These are phyloP conservation scores for Heliconius himera DNA, from an alignment of 1,140 invertebrate species.

Conservation along the genomic window DNA sequence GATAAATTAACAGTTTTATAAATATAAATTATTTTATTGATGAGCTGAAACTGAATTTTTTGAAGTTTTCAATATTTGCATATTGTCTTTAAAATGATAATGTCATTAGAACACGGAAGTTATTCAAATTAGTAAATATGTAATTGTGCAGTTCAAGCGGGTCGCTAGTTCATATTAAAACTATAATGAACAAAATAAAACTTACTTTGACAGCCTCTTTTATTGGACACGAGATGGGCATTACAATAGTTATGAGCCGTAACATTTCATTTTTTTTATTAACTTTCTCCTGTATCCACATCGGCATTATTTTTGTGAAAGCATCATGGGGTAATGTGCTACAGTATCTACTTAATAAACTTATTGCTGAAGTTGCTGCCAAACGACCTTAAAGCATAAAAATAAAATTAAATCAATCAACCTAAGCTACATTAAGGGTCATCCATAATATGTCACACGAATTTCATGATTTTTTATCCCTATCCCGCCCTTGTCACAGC, in stretches of 20 bases:
- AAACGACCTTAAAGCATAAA: slow-evolving; percentile 74
- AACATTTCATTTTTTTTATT: neutral
- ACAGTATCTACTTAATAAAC: slow-evolving; percentile 91
- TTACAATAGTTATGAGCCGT: slow-evolving; percentile 71
- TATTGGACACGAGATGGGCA: slow-evolving; percentile 89
- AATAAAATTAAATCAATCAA: neutral
- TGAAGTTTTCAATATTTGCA: too few relatives aligned
- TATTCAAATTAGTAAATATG: too few relatives aligned
- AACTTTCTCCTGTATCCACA: slow-evolving; percentile 81
- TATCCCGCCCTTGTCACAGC: too few relatives aligned
- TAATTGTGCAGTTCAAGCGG: too few relatives aligned
- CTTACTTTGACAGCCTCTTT: slow-evolving; percentile 81
- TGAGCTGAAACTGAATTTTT: too few relatives aligned
- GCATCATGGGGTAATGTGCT: slow-evolving; percentile 89
- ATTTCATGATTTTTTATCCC: too few relatives aligned
- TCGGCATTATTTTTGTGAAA: slow-evolving; percentile 89
- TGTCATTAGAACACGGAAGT: too few relatives aligned
- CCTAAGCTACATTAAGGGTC: too few relatives aligned
- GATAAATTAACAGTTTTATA: too few relatives aligned
- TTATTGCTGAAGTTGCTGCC: slow-evolving; percentile 86
- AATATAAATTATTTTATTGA: too few relatives aligned
- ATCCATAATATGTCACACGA: neutral
- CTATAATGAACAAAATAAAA: slow-evolving; percentile 10
- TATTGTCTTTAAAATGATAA: too few relatives aligned
- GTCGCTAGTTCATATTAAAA: too few relatives aligned